Conservation (phyloP, 2,113 vertebrate genomes). For the Cyprinus carpio region DNA sequence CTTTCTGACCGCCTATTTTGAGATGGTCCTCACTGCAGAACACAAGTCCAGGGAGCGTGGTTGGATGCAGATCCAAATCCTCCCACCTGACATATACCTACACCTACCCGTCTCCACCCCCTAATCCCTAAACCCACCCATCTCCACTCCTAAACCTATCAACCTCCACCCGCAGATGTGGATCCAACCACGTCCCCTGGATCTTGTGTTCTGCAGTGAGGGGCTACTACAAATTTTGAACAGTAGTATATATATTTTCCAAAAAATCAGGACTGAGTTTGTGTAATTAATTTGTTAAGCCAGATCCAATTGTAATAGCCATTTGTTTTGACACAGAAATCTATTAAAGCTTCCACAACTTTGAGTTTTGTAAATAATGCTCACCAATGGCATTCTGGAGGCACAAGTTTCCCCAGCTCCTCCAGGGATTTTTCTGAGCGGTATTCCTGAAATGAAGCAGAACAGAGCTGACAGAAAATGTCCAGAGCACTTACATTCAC, state of each 20-base stretch:
- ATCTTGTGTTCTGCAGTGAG: too few species aligned
- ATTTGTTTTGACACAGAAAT: not conserved
- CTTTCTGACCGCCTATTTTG: too few species aligned
- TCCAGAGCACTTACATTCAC: not conserved
- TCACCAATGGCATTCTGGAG: conserved; percentile 97
- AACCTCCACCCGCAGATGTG: too few species aligned
- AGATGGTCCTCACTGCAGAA: too few species aligned
- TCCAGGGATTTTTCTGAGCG: conserved; percentile 97
- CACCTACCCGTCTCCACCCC: too few species aligned
- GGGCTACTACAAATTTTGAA: not conserved
- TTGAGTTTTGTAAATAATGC: conserved; percentile 41
- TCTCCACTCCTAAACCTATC: too few species aligned
- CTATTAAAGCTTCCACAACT: not conserved
- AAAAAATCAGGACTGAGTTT: not conserved
- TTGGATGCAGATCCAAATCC: too few species aligned
- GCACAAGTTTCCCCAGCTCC: conserved; percentile 93
- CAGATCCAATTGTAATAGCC: not conserved
- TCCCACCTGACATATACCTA: too few species aligned
- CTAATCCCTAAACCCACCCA: too few species aligned
- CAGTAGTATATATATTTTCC: not conserved
- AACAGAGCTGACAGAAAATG: conserved; percentile 5
- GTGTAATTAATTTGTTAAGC: not conserved
- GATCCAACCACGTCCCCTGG: too few species aligned
- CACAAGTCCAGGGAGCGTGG: too few species aligned
- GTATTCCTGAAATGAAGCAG: conserved; percentile 81